phyloP scores from a whole-genome alignment of 2,797 vertebrate genomes.

The Betta splendens region DNA sequence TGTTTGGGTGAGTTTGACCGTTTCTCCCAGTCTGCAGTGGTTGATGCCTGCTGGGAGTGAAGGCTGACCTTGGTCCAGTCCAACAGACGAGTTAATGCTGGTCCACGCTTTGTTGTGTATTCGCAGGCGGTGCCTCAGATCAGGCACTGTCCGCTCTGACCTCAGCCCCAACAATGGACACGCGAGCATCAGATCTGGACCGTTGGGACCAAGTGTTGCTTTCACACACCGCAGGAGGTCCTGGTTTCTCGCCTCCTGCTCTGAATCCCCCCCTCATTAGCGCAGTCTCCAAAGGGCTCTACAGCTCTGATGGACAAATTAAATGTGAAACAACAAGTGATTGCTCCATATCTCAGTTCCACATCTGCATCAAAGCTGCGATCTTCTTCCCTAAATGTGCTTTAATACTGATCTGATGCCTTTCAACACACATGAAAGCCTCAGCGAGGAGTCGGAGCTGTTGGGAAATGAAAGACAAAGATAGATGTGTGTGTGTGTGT shows the following conservation, averaged over 20 bases:
- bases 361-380: conserved; percentile 81
- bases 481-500: conserved; percentile 31
- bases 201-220: too few species aligned
- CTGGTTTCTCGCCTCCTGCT: not conserved
- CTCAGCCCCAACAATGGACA: too few species aligned
- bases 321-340: conserved; percentile 71
- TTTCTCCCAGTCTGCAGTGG: too few species aligned
- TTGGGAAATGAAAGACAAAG: conserved; percentile 69
- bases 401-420: conserved; percentile 63
- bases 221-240: not conserved
- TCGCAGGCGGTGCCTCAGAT: too few species aligned
- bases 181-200: too few species aligned
- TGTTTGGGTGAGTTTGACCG: too few species aligned
- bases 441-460: conserved; percentile 58
- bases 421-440: conserved; percentile 78
- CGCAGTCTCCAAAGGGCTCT: conserved; percentile 1
- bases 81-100: too few species aligned
- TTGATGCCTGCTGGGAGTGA: too few species aligned
- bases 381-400: conserved; percentile 66
- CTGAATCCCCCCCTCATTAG: conserved; percentile 12
- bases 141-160: too few species aligned
- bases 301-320: conserved; percentile 41
- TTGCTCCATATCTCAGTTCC: conserved; percentile 55
- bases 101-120: too few species aligned
- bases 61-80: too few species aligned